Percentiles rank a stretch among this genome's conserved stretches.
These are phyloP conservation scores for Tiliacea aurago DNA, from an alignment of 2,888 invertebrate species.

Conservation along the genomic window DNA sequence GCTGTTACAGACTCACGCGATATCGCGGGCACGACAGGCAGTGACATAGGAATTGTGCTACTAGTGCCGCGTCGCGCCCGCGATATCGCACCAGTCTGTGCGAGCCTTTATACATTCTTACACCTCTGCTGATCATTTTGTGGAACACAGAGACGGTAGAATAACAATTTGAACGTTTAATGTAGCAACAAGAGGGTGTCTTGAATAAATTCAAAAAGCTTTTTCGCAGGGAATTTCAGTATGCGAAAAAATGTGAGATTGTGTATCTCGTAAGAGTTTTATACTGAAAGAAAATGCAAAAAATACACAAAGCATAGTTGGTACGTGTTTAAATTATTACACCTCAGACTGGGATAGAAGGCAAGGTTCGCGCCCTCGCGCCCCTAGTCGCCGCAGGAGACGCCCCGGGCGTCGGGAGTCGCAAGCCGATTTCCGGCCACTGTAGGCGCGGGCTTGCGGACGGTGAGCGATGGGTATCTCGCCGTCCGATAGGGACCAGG, in stretches of 20 bases:
- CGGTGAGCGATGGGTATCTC: too few species aligned
- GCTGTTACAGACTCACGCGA: too few species aligned
- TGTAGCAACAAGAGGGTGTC: neutral
- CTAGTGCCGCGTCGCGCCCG: too few species aligned
- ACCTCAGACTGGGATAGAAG: constrained; percentile 35
- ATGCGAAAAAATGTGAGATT: neutral
- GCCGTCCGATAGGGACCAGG: too few species aligned
- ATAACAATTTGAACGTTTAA: neutral
- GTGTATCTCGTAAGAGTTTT: neutral
- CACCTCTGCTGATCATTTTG: neutral
- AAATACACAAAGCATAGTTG: neutral
- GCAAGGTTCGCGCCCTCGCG: too few species aligned
- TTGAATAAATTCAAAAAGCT: neutral
- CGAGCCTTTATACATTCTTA: neutral
- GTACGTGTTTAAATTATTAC: constrained; percentile 31
- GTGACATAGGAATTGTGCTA: too few species aligned
- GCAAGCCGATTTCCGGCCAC: too few species aligned
- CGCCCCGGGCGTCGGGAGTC: too few species aligned
- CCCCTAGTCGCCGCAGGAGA: too few species aligned
- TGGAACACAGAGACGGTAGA: neutral
- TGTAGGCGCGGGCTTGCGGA: too few species aligned
- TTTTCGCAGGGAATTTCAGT: neutral
- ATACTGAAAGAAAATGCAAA: neutral
- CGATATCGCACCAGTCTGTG: too few species aligned
- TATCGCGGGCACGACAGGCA: too few species aligned